These are phyloP conservation scores for Maniola jurtina DNA, from an alignment of 1,140 invertebrate species.

Conservation along the genomic window DNA sequence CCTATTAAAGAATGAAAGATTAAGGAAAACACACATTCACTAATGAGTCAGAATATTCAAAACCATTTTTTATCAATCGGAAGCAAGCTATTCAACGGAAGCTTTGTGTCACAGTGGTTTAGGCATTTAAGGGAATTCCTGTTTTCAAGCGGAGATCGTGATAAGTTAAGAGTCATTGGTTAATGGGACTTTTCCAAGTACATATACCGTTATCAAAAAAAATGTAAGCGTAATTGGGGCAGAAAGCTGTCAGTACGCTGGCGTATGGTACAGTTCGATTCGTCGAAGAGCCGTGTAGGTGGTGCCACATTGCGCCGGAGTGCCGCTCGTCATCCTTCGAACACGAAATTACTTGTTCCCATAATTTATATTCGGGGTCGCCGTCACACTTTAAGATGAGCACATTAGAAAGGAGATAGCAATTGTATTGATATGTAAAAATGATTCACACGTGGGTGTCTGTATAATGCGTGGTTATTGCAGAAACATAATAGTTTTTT, in stretches of 20 bases:
- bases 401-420: conserved; percentile 66
- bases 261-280: conserved; percentile 61
- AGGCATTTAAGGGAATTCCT: background rate
- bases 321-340: conserved; percentile 61
- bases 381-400: conserved; percentile 64
- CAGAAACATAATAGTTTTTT: background rate
- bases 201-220: conserved; percentile 34
- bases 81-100: background rate
- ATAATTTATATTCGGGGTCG: conserved; percentile 74
- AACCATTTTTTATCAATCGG: background rate
- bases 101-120: background rate
- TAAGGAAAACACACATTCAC: background rate
- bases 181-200: conserved; percentile 28
- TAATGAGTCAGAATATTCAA: conserved; percentile 4
- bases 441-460: conserved; percentile 44
- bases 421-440: conserved; percentile 42
- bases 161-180: conserved; percentile 7
- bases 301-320: conserved; percentile 45
- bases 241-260: conserved; percentile 55
- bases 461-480: background rate
- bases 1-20: background rate
- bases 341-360: conserved; percentile 72
- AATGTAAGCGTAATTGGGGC: conserved; percentile 54
- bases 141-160: background rate
- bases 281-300: conserved; percentile 66